Evolutionary conservation across 2,113 vertebrate species (phyloP), one percentile per base, ranked within the genome.

Genomic region (Pachyramphus minor): DNA sequence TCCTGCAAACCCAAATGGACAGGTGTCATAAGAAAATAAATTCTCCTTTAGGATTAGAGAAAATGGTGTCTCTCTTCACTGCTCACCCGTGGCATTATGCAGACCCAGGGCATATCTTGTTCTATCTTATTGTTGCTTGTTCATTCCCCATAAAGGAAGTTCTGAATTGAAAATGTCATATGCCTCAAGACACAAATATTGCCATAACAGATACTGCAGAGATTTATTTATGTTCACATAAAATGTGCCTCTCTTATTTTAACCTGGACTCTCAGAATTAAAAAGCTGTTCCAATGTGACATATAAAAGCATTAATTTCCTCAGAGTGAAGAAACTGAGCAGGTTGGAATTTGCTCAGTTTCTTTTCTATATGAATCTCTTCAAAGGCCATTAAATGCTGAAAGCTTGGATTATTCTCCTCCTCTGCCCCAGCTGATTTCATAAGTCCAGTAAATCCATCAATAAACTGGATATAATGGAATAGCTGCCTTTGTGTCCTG

Each of bases 141-240:
- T 88, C 87, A 16, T 88, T 85, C 19, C 62, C 67, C 24, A 11
- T n/a, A 84, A 80, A 91, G 72, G 82, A 95, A 92, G 30, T 24
- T 86, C 68, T 89, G 85, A 91, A 78, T 49, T 86, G 79, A 88
- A 96, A 94, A 94, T 88, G 82, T 93, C 92, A 72, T 27, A 42
- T 31, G 64, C 85, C 88, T 95, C 76, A 49, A 84, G 92, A 76
- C 44, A 78, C 82, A 86, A 94, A 93, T 80, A 87, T 52, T 95
- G 82, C 68, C 33, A 12, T 63, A 83, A 33, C 12, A 9, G 92
- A 72, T 88, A 83, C 52, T 3, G 10, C 56, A 44, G 85, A 88
- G 39, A 52, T 88, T 88, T 92, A 67, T 86, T 97, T 92, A 59
- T 3, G 4, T 63, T 78, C 9, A 1, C 22, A 33, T 83, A 67